phyloP scores from a whole-genome alignment of 2,888 invertebrate species.

The Tipula confusa region DNA sequence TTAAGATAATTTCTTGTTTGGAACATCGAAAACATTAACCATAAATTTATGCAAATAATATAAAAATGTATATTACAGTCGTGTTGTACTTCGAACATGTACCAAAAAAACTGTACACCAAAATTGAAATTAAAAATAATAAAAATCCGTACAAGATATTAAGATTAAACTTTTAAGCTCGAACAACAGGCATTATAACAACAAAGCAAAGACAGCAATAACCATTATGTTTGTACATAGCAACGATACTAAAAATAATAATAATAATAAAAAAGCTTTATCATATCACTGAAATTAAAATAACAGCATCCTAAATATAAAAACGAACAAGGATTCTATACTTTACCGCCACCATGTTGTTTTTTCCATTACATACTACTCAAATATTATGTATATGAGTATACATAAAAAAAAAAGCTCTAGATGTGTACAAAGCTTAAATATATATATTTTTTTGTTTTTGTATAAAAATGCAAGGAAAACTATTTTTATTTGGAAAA shows the following conservation, averaged over 20 bases:
- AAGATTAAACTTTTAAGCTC: slow-evolving; percentile 9
- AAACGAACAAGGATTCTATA: background rate
- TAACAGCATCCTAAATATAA: background rate
- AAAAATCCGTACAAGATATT: background rate
- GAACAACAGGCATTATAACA: slow-evolving; percentile 1
- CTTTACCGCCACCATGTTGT: background rate
- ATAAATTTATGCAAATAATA: background rate
- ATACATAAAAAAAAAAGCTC: background rate
- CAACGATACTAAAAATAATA: background rate
- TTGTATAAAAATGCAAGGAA: background rate
- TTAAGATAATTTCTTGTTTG: no score
- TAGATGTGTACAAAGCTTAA: background rate
- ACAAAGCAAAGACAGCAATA: background rate
- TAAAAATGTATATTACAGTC: background rate
- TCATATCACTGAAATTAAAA: slow-evolving; percentile 25
- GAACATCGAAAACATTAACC: no score
- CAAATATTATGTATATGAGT: background rate
- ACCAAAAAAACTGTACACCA: background rate
- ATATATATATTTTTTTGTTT: background rate
- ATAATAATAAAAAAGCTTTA: slow-evolving; percentile 15
- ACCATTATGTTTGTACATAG: background rate
- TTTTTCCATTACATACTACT: background rate
- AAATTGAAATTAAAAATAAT: slow-evolving; percentile 20
- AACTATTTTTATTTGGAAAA: background rate
- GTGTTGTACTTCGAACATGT: background rate